These are phyloP conservation scores for Campylomormyrus numenius DNA, from an alignment of 2,113 vertebrate genomes.

Conservation along the genomic window DNA sequence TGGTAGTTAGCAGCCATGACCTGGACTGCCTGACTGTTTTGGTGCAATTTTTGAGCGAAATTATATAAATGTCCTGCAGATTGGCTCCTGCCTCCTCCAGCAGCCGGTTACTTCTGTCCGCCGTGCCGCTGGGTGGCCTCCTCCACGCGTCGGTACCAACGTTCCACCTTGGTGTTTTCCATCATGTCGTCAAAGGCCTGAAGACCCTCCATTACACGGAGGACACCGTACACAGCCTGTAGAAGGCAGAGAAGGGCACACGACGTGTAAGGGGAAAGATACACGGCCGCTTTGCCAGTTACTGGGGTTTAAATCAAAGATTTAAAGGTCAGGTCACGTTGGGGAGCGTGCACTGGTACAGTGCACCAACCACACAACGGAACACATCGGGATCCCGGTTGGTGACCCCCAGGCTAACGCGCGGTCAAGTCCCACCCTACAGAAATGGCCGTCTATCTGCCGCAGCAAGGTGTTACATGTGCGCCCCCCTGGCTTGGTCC, in stretches of 20 bases:
- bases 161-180: slow-evolving; percentile 74
- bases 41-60: neutral
- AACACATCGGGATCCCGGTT: neutral
- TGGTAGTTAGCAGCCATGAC: neutral
- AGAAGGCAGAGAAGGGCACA: neutral
- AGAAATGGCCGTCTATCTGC: neutral
- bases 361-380: neutral
- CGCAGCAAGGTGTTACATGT: neutral
- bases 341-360: neutral
- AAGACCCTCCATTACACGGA: slow-evolving; percentile 93
- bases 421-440: neutral
- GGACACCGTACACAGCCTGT: slow-evolving; percentile 86
- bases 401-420: neutral
- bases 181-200: slow-evolving; percentile 92
- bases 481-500: no score
- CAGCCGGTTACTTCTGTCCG: slow-evolving; percentile 25
- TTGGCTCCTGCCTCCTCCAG: neutral
- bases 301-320: neutral
- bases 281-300: neutral
- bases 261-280: neutral
- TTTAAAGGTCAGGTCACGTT: neutral
- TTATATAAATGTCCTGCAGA: neutral
- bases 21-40: neutral
- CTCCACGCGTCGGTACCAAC: slow-evolving; percentile 84
- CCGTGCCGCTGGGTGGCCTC: slow-evolving; percentile 52